These are phyloP conservation scores for Tapirus indicus DNA, from an alignment of 2,797 vertebrate species.

Conservation along the genomic window DNA sequence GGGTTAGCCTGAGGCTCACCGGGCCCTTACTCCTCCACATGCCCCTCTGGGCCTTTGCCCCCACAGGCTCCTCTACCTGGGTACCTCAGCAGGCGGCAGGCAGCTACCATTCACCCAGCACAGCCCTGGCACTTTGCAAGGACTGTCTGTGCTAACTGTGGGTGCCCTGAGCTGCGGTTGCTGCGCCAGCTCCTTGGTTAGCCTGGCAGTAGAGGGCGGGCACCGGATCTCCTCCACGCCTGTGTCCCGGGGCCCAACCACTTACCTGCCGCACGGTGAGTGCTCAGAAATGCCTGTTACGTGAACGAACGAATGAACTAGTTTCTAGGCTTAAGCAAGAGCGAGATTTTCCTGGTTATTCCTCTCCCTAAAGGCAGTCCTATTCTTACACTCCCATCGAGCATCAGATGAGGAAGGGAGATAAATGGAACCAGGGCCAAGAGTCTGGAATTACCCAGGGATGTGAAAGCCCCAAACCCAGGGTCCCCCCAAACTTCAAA, in stretches of 20 bases:
- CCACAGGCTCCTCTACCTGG: background rate
- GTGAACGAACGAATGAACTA: background rate
- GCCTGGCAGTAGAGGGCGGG: background rate
- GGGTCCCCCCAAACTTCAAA: background rate
- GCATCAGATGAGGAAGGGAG: background rate
- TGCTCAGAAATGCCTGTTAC: background rate
- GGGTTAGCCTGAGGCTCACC: accelerated
- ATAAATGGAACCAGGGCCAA: background rate
- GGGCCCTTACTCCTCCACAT: accelerated
- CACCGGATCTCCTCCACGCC: accelerated
- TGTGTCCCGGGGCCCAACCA: background rate
- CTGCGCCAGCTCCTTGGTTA: background rate
- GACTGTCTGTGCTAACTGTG: background rate
- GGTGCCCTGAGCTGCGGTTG: background rate
- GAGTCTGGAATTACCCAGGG: background rate
- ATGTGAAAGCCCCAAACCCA: background rate
- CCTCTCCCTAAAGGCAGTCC: background rate
- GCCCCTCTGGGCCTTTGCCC: too few relatives aligned
- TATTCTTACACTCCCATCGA: background rate
- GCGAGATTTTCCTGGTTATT: background rate
- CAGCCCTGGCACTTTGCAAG: background rate
- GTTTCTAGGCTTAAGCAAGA: background rate
- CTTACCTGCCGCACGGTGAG: background rate
- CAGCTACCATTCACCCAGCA: background rate
- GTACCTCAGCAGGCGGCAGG: background rate